Evolutionary conservation across 2,888 invertebrate genomes (phyloP).

Genomic region (Rhorus exstirpatorius): DNA sequence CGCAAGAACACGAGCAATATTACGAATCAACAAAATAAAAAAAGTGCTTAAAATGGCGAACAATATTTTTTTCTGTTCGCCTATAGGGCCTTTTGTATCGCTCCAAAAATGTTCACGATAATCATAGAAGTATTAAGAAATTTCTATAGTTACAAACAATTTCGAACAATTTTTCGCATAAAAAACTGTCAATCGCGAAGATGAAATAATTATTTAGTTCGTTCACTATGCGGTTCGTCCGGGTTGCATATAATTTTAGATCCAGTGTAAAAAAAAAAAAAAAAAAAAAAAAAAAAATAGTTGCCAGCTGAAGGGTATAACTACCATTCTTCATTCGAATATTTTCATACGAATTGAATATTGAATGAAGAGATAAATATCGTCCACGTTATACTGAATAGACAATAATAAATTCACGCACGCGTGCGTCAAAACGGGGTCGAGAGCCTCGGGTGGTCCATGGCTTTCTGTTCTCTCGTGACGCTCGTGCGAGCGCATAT

Average conservation of each 20-base stretch:
- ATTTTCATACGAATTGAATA: constrained; percentile 40
- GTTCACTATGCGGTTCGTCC: too few relatives aligned
- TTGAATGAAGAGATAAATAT: constrained; percentile 58
- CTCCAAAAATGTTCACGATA: too few relatives aligned
- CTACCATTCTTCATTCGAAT: constrained; percentile 21
- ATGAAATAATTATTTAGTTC: too few relatives aligned
- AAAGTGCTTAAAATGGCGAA: neutral
- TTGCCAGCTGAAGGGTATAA: neutral
- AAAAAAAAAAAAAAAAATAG: neutral
- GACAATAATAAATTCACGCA: constrained; percentile 52
- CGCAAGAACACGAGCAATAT: neutral
- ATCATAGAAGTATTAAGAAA: too few relatives aligned
- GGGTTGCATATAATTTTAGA: too few relatives aligned
- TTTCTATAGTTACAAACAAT: too few relatives aligned
- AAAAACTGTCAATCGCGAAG: too few relatives aligned
- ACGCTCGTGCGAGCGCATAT: constrained; percentile 58
- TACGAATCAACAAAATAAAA: too few relatives aligned
- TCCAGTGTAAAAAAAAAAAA: too few relatives aligned
- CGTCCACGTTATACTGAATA: constrained; percentile 8
- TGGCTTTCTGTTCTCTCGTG: constrained; percentile 2
- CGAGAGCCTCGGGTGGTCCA: neutral
- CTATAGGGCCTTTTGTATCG: too few relatives aligned
- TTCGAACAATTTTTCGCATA: too few relatives aligned
- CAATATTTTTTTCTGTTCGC: too few relatives aligned
- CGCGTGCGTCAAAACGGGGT: constrained; percentile 34